Conservation (phyloP, 2,113 vertebrate species). For the Saiga tatarica region DNA sequence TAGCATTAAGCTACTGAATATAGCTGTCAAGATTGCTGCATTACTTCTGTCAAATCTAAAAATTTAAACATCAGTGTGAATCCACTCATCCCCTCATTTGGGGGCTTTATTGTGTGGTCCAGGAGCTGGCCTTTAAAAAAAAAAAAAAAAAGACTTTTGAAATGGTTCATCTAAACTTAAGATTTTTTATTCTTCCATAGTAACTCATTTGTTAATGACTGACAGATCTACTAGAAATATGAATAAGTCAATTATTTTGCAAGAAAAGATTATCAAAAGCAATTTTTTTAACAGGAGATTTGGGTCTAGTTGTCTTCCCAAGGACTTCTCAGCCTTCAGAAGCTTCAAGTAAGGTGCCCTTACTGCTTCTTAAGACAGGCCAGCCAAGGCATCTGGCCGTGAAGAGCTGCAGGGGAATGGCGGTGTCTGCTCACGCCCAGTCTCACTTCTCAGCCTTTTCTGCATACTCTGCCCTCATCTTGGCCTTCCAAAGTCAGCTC, state of each 20-base stretch:
- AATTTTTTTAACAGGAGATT: not conserved
- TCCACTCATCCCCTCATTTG: conserved; percentile 59
- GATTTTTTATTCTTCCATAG: not conserved
- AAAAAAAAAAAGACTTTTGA: not conserved
- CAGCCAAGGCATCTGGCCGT: too few relatives aligned
- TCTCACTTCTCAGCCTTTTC: not conserved
- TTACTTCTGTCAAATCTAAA: conserved; percentile 65
- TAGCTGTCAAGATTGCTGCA: conserved; percentile 63
- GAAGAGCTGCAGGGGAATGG: not conserved
- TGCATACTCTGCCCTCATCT: not conserved
- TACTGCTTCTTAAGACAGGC: not conserved
- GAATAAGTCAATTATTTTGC: conserved; percentile 4
- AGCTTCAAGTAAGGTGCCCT: not conserved
- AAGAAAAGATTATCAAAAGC: not conserved
- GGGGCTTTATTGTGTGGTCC: conserved; percentile 51
- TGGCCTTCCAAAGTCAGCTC: not conserved
- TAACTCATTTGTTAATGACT: conserved; percentile 18
- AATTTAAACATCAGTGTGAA: conserved; percentile 65
- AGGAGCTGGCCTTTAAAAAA: not conserved
- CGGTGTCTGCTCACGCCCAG: rapidly evolving
- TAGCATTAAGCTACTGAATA: conserved; percentile 61
- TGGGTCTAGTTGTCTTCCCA: not conserved
- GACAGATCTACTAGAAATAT: not conserved
- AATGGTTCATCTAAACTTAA: conserved; percentile 20
- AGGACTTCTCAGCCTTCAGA: not conserved